Base-by-base conservation (phyloP, 1,140 invertebrate genomes). In the Acarapis woodi region DNA sequence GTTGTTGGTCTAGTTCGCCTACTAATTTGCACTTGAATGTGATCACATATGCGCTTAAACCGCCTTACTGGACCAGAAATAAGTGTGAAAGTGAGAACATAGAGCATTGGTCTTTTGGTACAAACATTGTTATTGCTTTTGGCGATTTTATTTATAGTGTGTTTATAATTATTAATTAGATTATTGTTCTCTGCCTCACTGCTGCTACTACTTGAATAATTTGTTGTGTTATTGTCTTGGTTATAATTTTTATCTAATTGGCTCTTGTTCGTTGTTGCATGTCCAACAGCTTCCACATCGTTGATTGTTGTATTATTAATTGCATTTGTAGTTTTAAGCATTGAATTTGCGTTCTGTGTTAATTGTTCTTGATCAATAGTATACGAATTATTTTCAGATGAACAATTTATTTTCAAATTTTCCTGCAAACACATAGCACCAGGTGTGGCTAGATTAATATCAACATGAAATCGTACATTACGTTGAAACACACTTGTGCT, bases 401-500 rank as follows among this genome's bases (percentile, higher is more conserved):
- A n/a, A n/a, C n/a, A n/a, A n/a, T n/a, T n/a, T n/a, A n/a, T n/a
- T n/a, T n/a, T n/a, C n/a, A n/a, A n/a, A n/a, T n/a, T n/a, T n/a
- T n/a, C n/a, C n/a, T n/a, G n/a, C n/a, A n/a, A n/a, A n/a, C n/a
- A n/a, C n/a, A n/a, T n/a, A n/a, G n/a, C n/a, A 40, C 47, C 31
- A 48, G 51, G 37, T 47, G 46, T 46, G 25, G 54, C 56, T 33
- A 56, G 52, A 22, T 57, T 56, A 22, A 65, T 63, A 47, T 64
- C 62, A 43, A 82, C 77, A 63, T 93, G 82, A 60, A 94, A 88
- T 39, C 82, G 62, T 12, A 94, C 82, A 60, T 90, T 85, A 42
- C 87, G 62, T 50, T 90, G 83, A 53, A 96, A 93, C 75, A 94
- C 83, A 9, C 83, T 78, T 36, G 82, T 76, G 8, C 71, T 73